These are phyloP conservation scores for Remorina albescens DNA, from an alignment of 2,797 vertebrate species.

Conservation along the genomic window DNA sequence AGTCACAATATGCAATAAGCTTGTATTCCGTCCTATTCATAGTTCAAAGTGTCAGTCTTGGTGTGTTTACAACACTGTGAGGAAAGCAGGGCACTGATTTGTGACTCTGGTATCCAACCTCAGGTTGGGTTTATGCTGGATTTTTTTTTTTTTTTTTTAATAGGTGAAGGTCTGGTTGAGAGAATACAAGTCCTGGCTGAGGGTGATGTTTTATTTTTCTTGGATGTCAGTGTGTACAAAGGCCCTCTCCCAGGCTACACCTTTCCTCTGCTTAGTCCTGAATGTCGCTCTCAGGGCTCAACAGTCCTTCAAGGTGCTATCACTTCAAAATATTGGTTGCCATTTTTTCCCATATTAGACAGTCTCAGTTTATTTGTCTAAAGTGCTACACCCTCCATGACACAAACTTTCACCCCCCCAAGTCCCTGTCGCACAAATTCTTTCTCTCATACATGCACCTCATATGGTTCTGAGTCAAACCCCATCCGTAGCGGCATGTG, in stretches of 20 bases:
- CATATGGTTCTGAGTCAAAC: slow-evolving; percentile 9
- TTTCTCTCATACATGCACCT: neutral
- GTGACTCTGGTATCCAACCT: slow-evolving; percentile 15
- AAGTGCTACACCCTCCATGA: neutral
- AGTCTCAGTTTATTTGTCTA: slow-evolving; percentile 3
- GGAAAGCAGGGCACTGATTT: slow-evolving; percentile 12
- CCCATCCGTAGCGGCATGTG: neutral
- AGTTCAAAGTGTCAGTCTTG: neutral
- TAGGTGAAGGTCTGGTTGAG: slow-evolving; percentile 12
- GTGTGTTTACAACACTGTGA: slow-evolving; percentile 11
- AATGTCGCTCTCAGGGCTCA: slow-evolving; percentile 8
- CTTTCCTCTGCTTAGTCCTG: slow-evolving; percentile 20
- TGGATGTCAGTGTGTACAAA: slow-evolving; percentile 21
- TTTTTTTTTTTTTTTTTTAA: slow-evolving; percentile 14
- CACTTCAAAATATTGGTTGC: neutral
- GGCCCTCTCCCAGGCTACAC: neutral
- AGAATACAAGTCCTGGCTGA: slow-evolving; percentile 8
- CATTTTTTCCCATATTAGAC: neutral
- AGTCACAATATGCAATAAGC: no score
- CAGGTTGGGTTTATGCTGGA: slow-evolving; percentile 44
- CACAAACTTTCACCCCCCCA: neutral
- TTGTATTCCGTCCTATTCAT: no score
- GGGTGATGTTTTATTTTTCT: slow-evolving; percentile 23
- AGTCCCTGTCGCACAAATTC: slow-evolving; percentile 2
- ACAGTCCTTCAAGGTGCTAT: neutral